Evolutionary conservation across 2,113 vertebrate species (phyloP), one percentile per base, ranked within the genome.

Genomic region (Forbesichthys papilliferus): DNA sequence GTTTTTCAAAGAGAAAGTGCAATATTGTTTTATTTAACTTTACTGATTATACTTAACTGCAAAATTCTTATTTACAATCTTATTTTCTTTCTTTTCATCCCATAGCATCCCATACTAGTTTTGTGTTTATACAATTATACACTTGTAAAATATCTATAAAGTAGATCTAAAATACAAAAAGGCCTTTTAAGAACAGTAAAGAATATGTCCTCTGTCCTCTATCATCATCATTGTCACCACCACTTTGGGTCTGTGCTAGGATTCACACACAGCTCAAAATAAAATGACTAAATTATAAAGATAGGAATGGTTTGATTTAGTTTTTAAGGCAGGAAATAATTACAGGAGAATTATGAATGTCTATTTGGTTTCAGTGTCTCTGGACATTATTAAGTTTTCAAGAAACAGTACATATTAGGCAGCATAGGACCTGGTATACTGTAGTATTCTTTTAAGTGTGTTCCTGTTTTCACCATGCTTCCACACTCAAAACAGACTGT

Each of bases 81-180:
- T 60, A 54, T 80, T 67, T 78, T 70, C 78, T 62, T 64, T 9
- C 77, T 67, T 42, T 48, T 74, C 63, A 55, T 68, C 79, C 73
- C 69, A 60, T 61, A 63, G 47, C 27, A 27, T 27, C 27, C 27
- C 27, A 58, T 67, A 4, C 79, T 66, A 54, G 51, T 69, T 60
- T 16, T 58, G 59, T 55, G n/a, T 86, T 85, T 87, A 67, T 89
- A 90, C 83, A 88, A 85, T 83, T 91, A 78, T 90, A 89, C 85
- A 88, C 64, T 64, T 89, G 71, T 79, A 87, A 69, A 89, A 85
- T 76, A 83, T 84, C 65, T 90, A 75, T 86, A 89, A 83, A 88
- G 84, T 88, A 87, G 88, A 80, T 72, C 13, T 63, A 89, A 91
- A 91, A 90, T 90, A 89, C 83, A 86, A 75, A 64, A 70, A 86